Percentiles rank a stretch among this genome's conserved stretches.
These are phyloP conservation scores for Microplitis deprimator DNA, from an alignment of 2,888 invertebrate genomes.

Conservation along the genomic window DNA sequence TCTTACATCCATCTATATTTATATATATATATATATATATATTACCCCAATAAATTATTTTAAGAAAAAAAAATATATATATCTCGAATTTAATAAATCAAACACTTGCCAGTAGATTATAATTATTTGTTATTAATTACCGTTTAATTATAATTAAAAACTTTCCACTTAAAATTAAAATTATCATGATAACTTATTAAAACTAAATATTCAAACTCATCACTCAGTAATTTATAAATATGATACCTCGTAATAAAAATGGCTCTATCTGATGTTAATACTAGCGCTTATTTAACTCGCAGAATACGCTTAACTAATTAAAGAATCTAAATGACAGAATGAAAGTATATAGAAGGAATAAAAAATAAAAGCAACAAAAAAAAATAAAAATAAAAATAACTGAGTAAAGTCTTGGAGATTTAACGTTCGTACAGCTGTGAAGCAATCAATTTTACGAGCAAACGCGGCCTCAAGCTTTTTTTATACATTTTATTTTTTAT, in stretches of 20 bases:
- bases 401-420: slow-evolving; percentile 26
- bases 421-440: slow-evolving; percentile 40
- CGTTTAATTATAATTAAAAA: neutral
- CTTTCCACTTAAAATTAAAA: neutral
- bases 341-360: slow-evolving; percentile 9
- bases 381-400: neutral
- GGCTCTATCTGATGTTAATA: slow-evolving; percentile 3
- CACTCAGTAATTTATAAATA: neutral
- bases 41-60: neutral
- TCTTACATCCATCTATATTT: neutral
- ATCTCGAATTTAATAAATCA: neutral
- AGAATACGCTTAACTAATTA: slow-evolving; percentile 43
- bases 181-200: neutral
- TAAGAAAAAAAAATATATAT: neutral
- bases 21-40: neutral
- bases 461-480: slow-evolving; percentile 24
- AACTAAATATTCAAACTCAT: neutral
- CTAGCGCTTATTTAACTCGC: slow-evolving; percentile 14
- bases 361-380: neutral
- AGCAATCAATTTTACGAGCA: slow-evolving; percentile 52
- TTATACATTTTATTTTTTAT: slow-evolving; percentile 38
- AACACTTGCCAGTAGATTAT: neutral
- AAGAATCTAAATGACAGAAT: slow-evolving; percentile 28
- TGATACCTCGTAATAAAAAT: neutral
- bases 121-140: neutral